phyloP scores from a whole-genome alignment of 53 echinoderm and acorn worm genomes.

The Stichopus horrens region DNA sequence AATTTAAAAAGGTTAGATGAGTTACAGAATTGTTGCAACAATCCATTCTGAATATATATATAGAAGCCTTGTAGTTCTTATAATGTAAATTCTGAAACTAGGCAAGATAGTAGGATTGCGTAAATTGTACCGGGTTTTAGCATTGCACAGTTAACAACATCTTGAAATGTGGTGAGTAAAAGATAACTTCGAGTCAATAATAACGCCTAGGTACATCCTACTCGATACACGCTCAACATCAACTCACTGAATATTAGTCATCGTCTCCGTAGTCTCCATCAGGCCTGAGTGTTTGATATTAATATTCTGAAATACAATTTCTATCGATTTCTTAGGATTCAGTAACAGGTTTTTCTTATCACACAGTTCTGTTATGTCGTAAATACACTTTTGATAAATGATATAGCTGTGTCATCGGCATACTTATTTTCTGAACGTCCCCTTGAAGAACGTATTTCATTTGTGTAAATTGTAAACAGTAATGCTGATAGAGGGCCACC shows the following conservation, averaged over 20 bases:
- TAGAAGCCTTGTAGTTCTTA: too few relatives aligned
- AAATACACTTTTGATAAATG: neutral
- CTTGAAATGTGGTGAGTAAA: constrained; percentile 2
- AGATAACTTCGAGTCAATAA: constrained; percentile 3
- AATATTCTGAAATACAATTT: neutral
- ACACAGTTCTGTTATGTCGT: neutral
- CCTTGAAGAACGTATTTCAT: neutral
- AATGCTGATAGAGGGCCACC: neutral
- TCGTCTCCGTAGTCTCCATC: neutral
- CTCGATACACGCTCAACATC: neutral
- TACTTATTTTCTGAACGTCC: neutral
- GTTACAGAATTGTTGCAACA: too few relatives aligned
- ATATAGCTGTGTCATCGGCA: constrained; percentile 8
- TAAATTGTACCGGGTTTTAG: too few relatives aligned
- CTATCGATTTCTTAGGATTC: constrained; percentile 15
- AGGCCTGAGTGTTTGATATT: constrained; percentile 7
- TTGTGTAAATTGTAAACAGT: neutral
- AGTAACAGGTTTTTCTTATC: neutral
- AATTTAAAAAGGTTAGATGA: too few relatives aligned
- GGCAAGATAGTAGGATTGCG: too few relatives aligned
- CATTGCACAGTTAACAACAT: neutral
- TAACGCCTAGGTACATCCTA: neutral
- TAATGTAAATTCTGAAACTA: too few relatives aligned
- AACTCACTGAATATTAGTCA: neutral
- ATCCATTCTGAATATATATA: too few relatives aligned